Base-by-base conservation (phyloP, 2,888 invertebrate species). In the Slavum lentiscoides region DNA sequence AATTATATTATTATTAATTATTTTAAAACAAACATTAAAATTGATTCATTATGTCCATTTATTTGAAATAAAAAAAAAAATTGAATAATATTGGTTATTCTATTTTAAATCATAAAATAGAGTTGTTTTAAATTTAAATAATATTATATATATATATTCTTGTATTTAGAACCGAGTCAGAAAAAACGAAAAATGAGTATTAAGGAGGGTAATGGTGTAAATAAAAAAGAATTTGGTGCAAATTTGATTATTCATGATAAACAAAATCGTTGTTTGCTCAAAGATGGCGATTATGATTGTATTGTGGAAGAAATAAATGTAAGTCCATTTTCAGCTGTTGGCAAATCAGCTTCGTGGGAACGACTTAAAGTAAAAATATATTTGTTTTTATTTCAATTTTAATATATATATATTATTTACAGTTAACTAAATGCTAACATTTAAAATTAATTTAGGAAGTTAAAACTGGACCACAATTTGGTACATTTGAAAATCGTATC, bases 201-300 rank as follows among this genome's bases (percentile, higher is more conserved):
- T 61, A 81, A 81, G 59, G 81, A 81, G 9, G 81, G 74, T 13
- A 82, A 81, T 62, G 82, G 83, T 64, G 59, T 74, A 13, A 77
- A 74, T 67, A 82, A 83, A 61, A 83, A 81, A 67, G 86, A 92
- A 43, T 92, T 91, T 83, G 92, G 91, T 61, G 92, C 93, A 81
- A 96, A 96, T 87, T 88, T 97, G 82, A 92, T 94, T 82, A 92
- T 97, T 53, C 96, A 94, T 85, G 96, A 97, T 86, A 95, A 95
- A 86, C 92, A 94, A 85, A 94, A 93, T 85, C 91, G 94, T 21
- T 96, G 96, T 86, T 89, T 95, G 80, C 88, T 96, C 73, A 92
- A 92, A 0, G 94, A 95, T 84, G 97, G 96, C 6, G 94, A 96
- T 86, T 97, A 97, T 87, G 96, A 96, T 86, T 88, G 97, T 82